phyloP scores from a whole-genome alignment of 2,888 invertebrate species.

The Drosophila sordidula region DNA sequence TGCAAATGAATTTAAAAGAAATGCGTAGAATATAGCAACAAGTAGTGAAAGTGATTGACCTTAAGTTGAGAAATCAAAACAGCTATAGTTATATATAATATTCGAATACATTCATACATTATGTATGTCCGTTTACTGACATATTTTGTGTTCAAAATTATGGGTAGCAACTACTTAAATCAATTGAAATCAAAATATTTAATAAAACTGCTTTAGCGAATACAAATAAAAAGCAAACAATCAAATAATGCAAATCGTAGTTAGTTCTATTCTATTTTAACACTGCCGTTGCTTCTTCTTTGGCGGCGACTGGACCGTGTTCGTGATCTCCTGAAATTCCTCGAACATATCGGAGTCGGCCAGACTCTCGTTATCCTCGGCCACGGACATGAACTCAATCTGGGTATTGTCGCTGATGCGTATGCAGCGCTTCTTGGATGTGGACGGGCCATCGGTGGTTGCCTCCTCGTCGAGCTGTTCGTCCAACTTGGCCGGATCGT shows the following conservation, averaged over 20 bases:
- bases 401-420: constrained; percentile 39
- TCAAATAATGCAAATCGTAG: constrained; percentile 9
- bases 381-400: constrained; percentile 46
- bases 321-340: constrained; percentile 12
- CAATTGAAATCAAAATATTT: constrained; percentile 31
- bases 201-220: constrained; percentile 50
- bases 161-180: constrained; percentile 62
- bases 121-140: constrained; percentile 62
- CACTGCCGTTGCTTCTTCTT: constrained; percentile 7
- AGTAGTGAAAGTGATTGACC: constrained; percentile 14
- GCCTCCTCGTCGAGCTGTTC: constrained; percentile 3
- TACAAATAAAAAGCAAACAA: constrained; percentile 35
- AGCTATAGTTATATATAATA: constrained; percentile 21
- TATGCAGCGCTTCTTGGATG: constrained; percentile 52
- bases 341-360: not conserved
- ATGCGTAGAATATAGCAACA: not conserved
- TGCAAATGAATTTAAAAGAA: constrained; percentile 4
- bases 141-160: constrained; percentile 71
- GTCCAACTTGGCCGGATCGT: constrained; percentile 20
- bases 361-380: constrained; percentile 12
- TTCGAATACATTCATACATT: constrained; percentile 25
- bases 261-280: not conserved
- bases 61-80: constrained; percentile 14
- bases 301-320: not conserved
- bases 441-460: constrained; percentile 11